phyloP scores from a whole-genome alignment of 2,888 invertebrate genomes.

The Catocala nupta region DNA sequence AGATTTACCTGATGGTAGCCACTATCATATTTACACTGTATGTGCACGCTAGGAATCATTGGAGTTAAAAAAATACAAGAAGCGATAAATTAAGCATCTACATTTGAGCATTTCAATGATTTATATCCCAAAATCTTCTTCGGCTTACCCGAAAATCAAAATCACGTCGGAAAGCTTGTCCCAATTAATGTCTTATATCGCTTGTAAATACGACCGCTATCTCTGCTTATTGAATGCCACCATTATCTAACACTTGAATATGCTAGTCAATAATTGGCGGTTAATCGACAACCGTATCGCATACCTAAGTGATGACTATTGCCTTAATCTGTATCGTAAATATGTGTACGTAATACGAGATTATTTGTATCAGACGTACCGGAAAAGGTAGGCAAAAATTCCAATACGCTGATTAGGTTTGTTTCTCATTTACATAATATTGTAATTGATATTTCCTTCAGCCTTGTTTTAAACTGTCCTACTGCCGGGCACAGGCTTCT shows the following conservation, averaged over 20 bases:
- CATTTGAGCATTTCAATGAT: too few relatives aligned
- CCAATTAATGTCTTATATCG: slow-evolving; percentile 33
- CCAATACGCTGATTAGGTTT: slow-evolving; percentile 10
- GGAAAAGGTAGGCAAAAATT: slow-evolving; percentile 8
- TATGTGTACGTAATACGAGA: slow-evolving; percentile 9
- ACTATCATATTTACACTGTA: too few relatives aligned
- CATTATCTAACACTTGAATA: slow-evolving; percentile 49
- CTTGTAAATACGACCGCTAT: slow-evolving; percentile 45
- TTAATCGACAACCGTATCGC: slow-evolving; percentile 54
- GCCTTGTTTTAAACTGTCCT: too few relatives aligned
- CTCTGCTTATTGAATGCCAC: slow-evolving; percentile 52
- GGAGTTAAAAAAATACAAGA: too few relatives aligned
- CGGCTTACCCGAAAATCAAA: slow-evolving; percentile 29
- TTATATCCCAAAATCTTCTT: background rate
- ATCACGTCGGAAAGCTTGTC: slow-evolving; percentile 33
- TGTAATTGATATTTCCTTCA: background rate
- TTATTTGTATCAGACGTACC: slow-evolving; percentile 14
- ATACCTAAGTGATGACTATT: slow-evolving; percentile 55
- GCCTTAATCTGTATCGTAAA: slow-evolving; percentile 47
- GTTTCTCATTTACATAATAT: background rate
- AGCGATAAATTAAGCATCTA: too few relatives aligned
- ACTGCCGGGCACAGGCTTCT: too few relatives aligned
- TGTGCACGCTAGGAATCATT: too few relatives aligned
- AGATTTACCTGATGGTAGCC: too few relatives aligned
- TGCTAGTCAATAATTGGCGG: slow-evolving; percentile 54